Evolutionary conservation across 2,888 invertebrate species (phyloP).

Genomic region (Oscheius myriophilus): DNA sequence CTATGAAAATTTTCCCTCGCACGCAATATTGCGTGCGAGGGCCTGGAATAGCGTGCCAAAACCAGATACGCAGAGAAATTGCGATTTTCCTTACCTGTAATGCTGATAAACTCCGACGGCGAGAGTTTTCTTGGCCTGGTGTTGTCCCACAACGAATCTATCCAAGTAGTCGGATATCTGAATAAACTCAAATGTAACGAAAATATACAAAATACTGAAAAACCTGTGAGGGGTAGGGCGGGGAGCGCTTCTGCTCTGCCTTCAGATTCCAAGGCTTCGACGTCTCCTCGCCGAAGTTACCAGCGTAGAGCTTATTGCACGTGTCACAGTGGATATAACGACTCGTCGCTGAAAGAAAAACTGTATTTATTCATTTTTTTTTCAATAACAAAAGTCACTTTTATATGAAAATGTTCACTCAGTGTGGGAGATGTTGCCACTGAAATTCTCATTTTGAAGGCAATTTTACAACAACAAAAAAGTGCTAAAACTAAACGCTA

Average conservation of each 20-base stretch:
- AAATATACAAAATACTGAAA: not conserved
- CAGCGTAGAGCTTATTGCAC: slow-evolving; percentile 62
- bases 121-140: slow-evolving; percentile 89
- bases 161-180: slow-evolving; percentile 94
- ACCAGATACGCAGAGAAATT: not conserved
- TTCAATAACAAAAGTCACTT: not conserved
- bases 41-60: too few species aligned
- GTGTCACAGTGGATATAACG: slow-evolving; percentile 63
- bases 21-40: too few species aligned
- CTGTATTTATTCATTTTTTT: too few species aligned
- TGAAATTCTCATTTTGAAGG: too few species aligned
- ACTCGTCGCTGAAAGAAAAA: slow-evolving; percentile 53
- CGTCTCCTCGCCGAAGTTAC: slow-evolving; percentile 45
- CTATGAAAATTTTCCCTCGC: too few species aligned
- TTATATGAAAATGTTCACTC: too few species aligned
- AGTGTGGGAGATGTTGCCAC: too few species aligned
- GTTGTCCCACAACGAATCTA: slow-evolving; percentile 88
- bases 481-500: too few species aligned
- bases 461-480: too few species aligned
- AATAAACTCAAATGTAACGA: slow-evolving; percentile 5
- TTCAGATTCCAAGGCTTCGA: slow-evolving; percentile 39
- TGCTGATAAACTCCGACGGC: slow-evolving; percentile 99
- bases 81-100: too few species aligned
- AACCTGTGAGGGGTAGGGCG: slow-evolving; percentile 57
- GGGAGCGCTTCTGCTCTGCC: slow-evolving; percentile 43